phyloP scores from a whole-genome alignment of 2,113 vertebrate genomes.

The Etheostoma spectabile region DNA sequence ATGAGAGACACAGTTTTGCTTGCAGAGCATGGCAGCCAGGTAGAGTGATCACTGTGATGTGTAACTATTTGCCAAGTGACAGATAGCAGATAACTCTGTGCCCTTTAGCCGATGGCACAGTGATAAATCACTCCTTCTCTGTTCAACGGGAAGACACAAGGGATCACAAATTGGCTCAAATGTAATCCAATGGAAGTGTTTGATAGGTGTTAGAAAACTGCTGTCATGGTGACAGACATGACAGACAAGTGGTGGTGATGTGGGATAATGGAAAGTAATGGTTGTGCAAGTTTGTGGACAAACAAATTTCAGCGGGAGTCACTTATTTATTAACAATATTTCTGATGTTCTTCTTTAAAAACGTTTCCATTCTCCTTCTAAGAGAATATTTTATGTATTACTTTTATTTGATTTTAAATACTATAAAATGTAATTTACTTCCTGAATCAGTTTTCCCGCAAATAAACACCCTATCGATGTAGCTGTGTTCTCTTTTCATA shows the following conservation, averaged over 20 bases:
- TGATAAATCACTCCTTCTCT: constrained; percentile 8
- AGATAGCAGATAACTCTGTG: constrained; percentile 11
- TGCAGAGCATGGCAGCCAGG: neutral
- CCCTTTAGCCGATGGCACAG: constrained; percentile 20
- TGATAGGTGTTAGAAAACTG: neutral
- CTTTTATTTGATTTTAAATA: too few relatives aligned
- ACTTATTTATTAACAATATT: neutral
- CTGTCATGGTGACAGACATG: neutral
- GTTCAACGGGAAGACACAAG: neutral
- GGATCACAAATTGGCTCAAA: neutral
- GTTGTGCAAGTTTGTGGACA: neutral
- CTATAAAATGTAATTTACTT: too few relatives aligned
- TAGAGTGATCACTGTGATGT: neutral
- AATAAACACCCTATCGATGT: too few relatives aligned
- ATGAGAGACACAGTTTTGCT: neutral
- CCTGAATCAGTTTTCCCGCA: too few relatives aligned
- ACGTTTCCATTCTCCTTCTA: too few relatives aligned
- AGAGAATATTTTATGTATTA: too few relatives aligned
- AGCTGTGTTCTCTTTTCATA: too few relatives aligned
- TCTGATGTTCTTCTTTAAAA: neutral
- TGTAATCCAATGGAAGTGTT: neutral
- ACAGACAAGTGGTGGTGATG: neutral
- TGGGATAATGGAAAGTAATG: neutral
- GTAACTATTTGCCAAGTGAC: neutral
- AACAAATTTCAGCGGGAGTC: neutral